Base-by-base conservation (phyloP, 2,888 invertebrate species). In the Spisula subtruncata region DNA sequence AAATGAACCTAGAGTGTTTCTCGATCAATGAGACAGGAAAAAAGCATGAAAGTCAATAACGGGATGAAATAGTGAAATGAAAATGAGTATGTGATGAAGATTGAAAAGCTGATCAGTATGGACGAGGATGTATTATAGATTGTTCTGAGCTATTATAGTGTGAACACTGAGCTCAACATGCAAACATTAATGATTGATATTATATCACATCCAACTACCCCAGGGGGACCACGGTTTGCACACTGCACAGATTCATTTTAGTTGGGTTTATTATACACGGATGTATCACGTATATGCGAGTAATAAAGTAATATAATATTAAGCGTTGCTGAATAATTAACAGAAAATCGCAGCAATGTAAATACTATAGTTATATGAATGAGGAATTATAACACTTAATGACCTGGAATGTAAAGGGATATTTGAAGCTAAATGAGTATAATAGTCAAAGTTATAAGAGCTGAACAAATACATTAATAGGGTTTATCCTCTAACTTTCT, bases 1-100 rank as follows among this genome's bases (percentile, higher is more conserved):
- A 41, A 41, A 41, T 8, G 8, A 41, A 41, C 8, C 60, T 66
- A 10, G 25, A 12, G 60, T 25, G 60, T 66, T n/a, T 66, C 25
- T 66, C 25, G 25, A 66, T 66, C 60, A 66, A 66, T 66, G 60
- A 66, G 60, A 66, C n/a, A 25, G 60, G 2, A 66, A 66, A 66
- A 66, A 66, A 66, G 60, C 60, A 25, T 5, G 10, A 66, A 6
- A 66, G 60, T 66, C 60, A 66, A 66, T 66, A 66, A 66, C 10
- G 60, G 10, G 60, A 66, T 20, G 41, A 41, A 41, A 41, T 41
- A 41, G 41, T 20, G 41, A 41, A 41, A 41, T 41, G 8, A 8
- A 41, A 41, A 41, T 8, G 41, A 5, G 41, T 41, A 66, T 66
- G 60, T 1, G 60, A 66, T 66, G 25, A 66, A 25, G n/a, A 41